phyloP scores from a whole-genome alignment of 1,140 invertebrate species.

The Lineus longissimus region DNA sequence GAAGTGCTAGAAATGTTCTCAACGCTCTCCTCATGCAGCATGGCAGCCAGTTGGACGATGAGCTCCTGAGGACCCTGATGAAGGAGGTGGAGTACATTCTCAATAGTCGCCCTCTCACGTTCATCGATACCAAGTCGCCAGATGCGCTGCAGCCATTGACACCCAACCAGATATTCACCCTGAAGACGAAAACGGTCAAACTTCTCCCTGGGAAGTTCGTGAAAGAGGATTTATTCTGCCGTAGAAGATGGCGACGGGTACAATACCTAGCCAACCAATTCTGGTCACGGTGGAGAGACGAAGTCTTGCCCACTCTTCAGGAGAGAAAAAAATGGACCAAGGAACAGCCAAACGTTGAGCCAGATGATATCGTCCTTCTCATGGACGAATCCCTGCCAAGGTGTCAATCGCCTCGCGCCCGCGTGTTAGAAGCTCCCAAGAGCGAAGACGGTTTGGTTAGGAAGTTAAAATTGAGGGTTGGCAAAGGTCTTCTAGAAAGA shows the following conservation, averaged over 20 bases:
- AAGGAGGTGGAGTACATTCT: constrained; percentile 2
- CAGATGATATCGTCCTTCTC: constrained; percentile 21
- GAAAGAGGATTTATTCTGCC: constrained; percentile 6
- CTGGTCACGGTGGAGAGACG: constrained; percentile 20
- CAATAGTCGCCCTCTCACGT: neutral
- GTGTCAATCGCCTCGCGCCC: constrained; percentile 19
- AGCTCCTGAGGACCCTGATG: constrained; percentile 5
- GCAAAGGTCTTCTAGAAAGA: no score
- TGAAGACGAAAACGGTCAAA: neutral
- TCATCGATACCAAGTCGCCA: neutral
- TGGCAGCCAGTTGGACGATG: constrained; percentile 1
- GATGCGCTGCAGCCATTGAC: neutral
- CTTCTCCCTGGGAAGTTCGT: neutral
- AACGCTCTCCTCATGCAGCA: neutral
- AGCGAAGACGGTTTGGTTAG: constrained; percentile 16
- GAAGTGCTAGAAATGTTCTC: constrained; percentile 1
- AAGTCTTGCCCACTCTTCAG: constrained; percentile 10
- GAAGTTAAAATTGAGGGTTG: constrained; percentile 5
- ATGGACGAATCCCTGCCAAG: constrained; percentile 10
- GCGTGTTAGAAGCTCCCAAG: neutral
- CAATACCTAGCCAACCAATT: constrained; percentile 18
- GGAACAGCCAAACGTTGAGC: constrained; percentile 7
- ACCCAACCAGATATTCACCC: constrained; percentile 5
- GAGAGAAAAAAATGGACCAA: neutral
- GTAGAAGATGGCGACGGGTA: constrained; percentile 14